Evolutionary conservation across 1,140 invertebrate species (phyloP).

Genomic region (Scaptomyza hsui): DNA sequence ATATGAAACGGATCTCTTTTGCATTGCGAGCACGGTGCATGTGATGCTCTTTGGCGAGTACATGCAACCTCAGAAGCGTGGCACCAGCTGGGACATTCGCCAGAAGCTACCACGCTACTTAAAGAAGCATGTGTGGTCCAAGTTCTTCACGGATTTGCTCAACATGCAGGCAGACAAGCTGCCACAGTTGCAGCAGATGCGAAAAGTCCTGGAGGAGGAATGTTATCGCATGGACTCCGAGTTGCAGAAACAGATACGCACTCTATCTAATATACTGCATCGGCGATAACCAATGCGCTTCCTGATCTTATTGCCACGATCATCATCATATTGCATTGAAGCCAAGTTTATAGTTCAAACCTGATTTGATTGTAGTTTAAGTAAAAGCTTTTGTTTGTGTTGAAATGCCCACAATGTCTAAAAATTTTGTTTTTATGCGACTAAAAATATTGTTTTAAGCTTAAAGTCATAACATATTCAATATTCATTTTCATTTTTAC

Average conservation of each 20-base stretch:
- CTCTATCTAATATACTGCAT: conserved; percentile 78
- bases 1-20: conserved; percentile 96
- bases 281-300: conserved; percentile 71
- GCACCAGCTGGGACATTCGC: conserved; percentile 85
- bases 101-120: conserved; percentile 85
- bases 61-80: conserved; percentile 87
- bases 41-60: conserved; percentile 94
- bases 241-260: conserved; percentile 82
- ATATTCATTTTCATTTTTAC: no score
- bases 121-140: conserved; percentile 88
- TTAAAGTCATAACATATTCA: no score
- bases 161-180: conserved; percentile 88
- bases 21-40: conserved; percentile 94
- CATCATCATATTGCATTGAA: conserved; percentile 24
- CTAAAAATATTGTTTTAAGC: no score
- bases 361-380: not conserved
- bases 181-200: conserved; percentile 87
- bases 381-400: not conserved
- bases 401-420: not conserved
- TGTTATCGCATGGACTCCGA: conserved; percentile 85
- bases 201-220: conserved; percentile 87
- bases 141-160: conserved; percentile 88
- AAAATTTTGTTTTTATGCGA: no score
- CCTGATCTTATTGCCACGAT: not conserved
- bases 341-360: not conserved